phyloP scores from a whole-genome alignment of 2,113 vertebrate species.

The Potamarius usumacintae region DNA sequence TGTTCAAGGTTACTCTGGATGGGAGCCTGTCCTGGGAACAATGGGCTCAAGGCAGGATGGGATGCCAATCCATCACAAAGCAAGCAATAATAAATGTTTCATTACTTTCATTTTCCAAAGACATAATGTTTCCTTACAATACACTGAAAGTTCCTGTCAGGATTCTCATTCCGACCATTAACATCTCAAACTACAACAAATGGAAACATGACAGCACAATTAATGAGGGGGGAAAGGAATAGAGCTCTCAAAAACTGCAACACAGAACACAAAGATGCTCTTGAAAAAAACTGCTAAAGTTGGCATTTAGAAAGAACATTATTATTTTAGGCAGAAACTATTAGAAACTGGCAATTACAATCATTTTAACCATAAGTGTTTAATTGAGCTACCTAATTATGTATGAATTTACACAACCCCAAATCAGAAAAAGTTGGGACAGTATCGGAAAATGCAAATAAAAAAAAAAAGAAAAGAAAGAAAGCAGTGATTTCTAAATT shows the following conservation, averaged over 20 bases:
- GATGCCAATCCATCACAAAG: background rate
- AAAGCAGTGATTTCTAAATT: too few relatives aligned
- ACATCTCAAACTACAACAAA: constrained; percentile 28
- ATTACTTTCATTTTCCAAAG: background rate
- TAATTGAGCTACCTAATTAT: background rate
- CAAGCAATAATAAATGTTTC: background rate
- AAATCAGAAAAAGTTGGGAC: too few relatives aligned
- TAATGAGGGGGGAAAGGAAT: background rate
- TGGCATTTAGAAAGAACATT: background rate
- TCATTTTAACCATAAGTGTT: background rate
- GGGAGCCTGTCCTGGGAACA: background rate
- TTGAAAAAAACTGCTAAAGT: background rate
- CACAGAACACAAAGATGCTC: background rate
- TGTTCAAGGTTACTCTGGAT: background rate
- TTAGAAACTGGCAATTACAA: background rate
- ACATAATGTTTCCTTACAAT: background rate
- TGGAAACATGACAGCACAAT: constrained; percentile 21
- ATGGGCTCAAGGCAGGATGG: background rate
- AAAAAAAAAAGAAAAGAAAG: too few relatives aligned
- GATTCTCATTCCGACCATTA: background rate
- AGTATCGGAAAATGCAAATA: too few relatives aligned
- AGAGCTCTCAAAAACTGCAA: background rate
- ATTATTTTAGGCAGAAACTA: background rate
- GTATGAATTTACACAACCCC: background rate
- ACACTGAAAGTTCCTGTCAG: background rate